phyloP scores from a whole-genome alignment of 2,113 vertebrate genomes.

The Sinocyclocheilus maitianheensis region DNA sequence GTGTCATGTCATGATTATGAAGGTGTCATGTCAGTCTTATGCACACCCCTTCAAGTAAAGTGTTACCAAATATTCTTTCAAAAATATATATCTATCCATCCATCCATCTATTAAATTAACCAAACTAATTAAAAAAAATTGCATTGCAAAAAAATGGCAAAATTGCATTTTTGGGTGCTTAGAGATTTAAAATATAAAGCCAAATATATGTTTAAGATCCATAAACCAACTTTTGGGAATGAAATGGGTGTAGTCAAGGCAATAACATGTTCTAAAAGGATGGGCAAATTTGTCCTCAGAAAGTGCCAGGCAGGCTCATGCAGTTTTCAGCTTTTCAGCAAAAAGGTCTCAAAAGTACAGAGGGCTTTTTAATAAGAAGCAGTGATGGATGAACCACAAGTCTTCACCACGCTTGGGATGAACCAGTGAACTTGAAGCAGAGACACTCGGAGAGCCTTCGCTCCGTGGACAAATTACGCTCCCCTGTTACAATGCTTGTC shows the following conservation, averaged over 20 bases:
- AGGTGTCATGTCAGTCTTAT: too few species aligned
- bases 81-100: too few species aligned
- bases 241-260: constrained; percentile 10
- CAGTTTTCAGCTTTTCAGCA: constrained; percentile 66
- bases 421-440: constrained; percentile 61
- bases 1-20: too few species aligned
- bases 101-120: too few species aligned
- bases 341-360: constrained; percentile 61
- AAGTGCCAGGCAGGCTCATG: constrained; percentile 23
- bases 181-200: too few species aligned
- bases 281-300: constrained; percentile 39
- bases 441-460: constrained; percentile 75
- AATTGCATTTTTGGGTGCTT: too few species aligned
- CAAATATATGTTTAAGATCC: too few species aligned
- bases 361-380: constrained; percentile 75
- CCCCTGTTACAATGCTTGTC: constrained; percentile 79
- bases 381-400: constrained; percentile 80
- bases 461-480: constrained; percentile 82
- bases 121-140: too few species aligned
- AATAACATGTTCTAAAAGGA: constrained; percentile 25
- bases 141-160: too few species aligned
- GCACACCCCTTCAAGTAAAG: too few species aligned
- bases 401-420: constrained; percentile 67
- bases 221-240: neutral
- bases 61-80: too few species aligned